A percentile compares a stretch with the other conserved stretches of the same genome.
phyloP scores from a whole-genome alignment of 2,797 vertebrate species.

The Poecilia velifera region DNA sequence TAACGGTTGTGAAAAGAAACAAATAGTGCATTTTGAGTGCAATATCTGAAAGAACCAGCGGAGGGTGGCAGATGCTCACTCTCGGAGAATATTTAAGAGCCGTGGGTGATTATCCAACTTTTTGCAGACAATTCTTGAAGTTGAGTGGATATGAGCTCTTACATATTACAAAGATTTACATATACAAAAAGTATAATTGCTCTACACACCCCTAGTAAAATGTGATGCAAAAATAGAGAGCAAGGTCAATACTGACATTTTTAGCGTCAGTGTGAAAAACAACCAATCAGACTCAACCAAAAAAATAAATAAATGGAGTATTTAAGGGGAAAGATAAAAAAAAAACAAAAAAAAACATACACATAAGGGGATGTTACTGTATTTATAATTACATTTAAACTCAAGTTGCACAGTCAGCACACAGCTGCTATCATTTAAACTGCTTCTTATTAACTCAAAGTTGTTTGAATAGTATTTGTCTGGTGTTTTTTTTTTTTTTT shows the following conservation, averaged over 20 bases:
- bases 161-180: neutral
- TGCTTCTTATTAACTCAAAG: neutral
- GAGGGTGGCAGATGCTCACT: constrained; percentile 55
- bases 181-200: neutral
- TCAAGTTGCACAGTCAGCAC: too few relatives aligned
- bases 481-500: neutral
- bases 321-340: neutral
- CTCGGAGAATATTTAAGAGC: neutral
- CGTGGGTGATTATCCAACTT: neutral
- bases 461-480: neutral
- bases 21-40: constrained; percentile 1
- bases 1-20: neutral
- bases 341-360: too few relatives aligned
- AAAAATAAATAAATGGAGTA: neutral
- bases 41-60: constrained; percentile 43
- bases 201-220: neutral
- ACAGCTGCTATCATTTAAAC: neutral
- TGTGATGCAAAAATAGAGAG: neutral
- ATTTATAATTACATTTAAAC: neutral
- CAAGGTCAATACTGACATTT: neutral
- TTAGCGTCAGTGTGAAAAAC: neutral
- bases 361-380: neutral
- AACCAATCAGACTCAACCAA: neutral
- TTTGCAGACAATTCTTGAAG: neutral
- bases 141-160: neutral